Evolutionary conservation across 2,113 vertebrate species (phyloP).

Genomic region (Larimichthys polyactis): DNA sequence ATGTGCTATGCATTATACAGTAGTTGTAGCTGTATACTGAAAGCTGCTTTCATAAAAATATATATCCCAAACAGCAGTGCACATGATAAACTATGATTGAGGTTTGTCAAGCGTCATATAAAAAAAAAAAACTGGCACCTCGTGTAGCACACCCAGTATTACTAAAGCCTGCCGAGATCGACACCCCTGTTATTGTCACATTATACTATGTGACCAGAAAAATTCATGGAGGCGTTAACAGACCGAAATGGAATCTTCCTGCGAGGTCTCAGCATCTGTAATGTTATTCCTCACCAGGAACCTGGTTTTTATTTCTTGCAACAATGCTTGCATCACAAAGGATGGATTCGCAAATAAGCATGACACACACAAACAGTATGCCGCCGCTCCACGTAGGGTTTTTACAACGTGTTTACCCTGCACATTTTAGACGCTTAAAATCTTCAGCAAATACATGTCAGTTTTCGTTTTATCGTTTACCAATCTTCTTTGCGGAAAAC

Average conservation of each 20-base stretch:
- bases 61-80: background rate
- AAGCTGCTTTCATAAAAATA: constrained; percentile 3
- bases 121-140: background rate
- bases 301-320: constrained; percentile 25
- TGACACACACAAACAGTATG: background rate
- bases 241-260: constrained; percentile 27
- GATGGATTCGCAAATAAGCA: constrained; percentile 6
- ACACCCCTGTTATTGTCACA: constrained; percentile 18
- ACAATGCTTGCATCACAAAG: constrained; percentile 17
- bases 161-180: constrained; percentile 9
- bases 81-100: constrained; percentile 17
- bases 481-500: constrained; percentile 55
- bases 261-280: constrained; percentile 30
- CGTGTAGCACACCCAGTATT: background rate
- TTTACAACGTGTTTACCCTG: constrained; percentile 37
- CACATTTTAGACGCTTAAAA: constrained; percentile 42
- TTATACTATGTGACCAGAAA: constrained; percentile 9
- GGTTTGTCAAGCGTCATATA: background rate
- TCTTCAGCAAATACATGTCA: constrained; percentile 41
- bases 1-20: constrained; percentile 1
- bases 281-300: constrained; percentile 4
- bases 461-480: constrained; percentile 49
- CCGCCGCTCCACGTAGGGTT: background rate
- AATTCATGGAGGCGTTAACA: background rate
- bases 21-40: background rate